Evolutionary conservation across 2,797 vertebrate genomes (phyloP), one percentile per base, ranked within the genome.

Genomic region (Taeniopygia guttata): DNA sequence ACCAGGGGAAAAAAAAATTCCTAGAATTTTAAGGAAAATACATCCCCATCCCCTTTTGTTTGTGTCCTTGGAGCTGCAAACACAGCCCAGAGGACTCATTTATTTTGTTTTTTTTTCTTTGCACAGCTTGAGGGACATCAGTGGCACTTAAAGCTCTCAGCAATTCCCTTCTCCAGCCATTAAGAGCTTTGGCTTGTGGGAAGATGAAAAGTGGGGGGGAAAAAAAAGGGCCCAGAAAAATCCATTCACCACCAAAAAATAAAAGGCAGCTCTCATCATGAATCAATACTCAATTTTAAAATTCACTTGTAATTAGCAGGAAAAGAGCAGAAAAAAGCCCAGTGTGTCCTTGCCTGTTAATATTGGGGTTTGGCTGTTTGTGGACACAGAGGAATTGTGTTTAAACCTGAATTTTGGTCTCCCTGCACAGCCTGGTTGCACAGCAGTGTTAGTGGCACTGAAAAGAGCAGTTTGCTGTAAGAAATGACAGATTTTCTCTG

Each of bases 131-230:
- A 84, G 77, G 38, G 63, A 59, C 36, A 27, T 76, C 55, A 49
- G 20, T 81, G 77, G 43, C 90, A 76, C 89, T 94, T 73, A 38
- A 54, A 96, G 83, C 84, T 73, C 46, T 88, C 46, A 48, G 83
- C 75, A 84, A 29, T 60, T 34, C 67, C 30, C 72, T 94, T 38
- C 32, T 22, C 11, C 29, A 48, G 73, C 86, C 77, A 26, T 86
- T 66, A 88, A 84, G 13, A 84, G 77, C 62, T 73, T 73, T 58
- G 77, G 58, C 36, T 92, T 38, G 36, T 59, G 67, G 60, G 60
- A 60, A 79, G 69, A 83, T 36, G 52, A 74, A 52, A 70, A 69
- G 17, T 30, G 10, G 4, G 3, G 8, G 10, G 7, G 5, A 1
- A 46, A 7, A 4, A 2, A 32, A 77, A 74, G 13, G 9, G 16